Percentiles rank a stretch among this genome's conserved stretches.
Evolutionary conservation across 1,140 invertebrate genomes (phyloP).

Genomic region (Microplitis demolitor): DNA sequence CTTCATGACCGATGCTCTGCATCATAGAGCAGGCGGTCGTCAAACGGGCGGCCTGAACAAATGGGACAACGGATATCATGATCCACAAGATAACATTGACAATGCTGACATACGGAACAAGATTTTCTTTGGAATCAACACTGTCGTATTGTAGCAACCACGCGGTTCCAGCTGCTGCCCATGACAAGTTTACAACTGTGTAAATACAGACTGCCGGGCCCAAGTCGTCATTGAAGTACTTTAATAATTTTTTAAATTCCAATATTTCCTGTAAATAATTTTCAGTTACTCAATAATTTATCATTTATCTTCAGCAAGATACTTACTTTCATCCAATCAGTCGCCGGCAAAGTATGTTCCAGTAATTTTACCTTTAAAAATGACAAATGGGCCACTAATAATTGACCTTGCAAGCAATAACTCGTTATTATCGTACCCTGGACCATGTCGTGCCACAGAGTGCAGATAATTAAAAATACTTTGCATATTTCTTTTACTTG

Average conservation of each 20-base stretch:
- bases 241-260: conserved; percentile 75
- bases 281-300: not conserved
- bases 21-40: conserved; percentile 74
- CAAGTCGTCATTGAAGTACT: conserved; percentile 75
- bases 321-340: conserved; percentile 77
- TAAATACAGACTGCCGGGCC: conserved; percentile 76
- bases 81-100: conserved; percentile 73
- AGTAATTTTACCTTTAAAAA: conserved; percentile 73
- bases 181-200: conserved; percentile 74
- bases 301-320: not conserved
- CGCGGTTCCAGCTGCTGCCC: conserved; percentile 69
- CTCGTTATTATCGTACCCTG: conserved; percentile 79
- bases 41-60: conserved; percentile 78
- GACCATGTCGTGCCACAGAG: conserved; percentile 76
- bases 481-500: conserved; percentile 62
- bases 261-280: conserved; percentile 67
- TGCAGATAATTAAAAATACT: conserved; percentile 69
- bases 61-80: conserved; percentile 70
- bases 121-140: conserved; percentile 62
- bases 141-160: conserved; percentile 70
- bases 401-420: conserved; percentile 80
- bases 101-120: conserved; percentile 66
- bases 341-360: conserved; percentile 70
- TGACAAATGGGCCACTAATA: conserved; percentile 72
- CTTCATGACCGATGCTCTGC: conserved; percentile 75